These are phyloP conservation scores for Hoplostethus atlanticus DNA, from an alignment of 2,797 vertebrate genomes.

Conservation along the genomic window DNA sequence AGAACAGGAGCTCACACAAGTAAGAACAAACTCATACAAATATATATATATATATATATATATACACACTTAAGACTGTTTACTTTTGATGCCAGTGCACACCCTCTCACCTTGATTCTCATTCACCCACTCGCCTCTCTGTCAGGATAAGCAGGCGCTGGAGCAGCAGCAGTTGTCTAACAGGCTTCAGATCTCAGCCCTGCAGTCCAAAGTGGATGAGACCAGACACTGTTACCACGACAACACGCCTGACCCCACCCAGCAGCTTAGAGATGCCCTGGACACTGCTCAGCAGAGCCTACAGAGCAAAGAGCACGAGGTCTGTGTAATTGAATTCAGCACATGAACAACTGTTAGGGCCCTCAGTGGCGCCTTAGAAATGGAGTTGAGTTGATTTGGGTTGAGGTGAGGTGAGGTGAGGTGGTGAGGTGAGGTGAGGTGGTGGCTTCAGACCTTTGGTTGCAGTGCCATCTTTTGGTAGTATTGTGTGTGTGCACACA, in stretches of 20 bases:
- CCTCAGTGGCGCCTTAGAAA: background rate
- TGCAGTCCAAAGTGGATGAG: slow-evolving; percentile 91
- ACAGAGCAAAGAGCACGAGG: slow-evolving; percentile 86
- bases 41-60: too few species aligned
- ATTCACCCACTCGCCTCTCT: background rate
- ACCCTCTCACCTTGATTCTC: background rate
- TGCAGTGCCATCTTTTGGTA: slow-evolving; percentile 46
- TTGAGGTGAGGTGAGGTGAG: background rate
- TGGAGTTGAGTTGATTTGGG: background rate
- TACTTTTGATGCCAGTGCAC: background rate
- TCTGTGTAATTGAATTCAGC: slow-evolving; percentile 59
- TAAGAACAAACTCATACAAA: slow-evolving; percentile 48
- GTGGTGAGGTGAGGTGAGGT: background rate
- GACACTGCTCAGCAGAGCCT: slow-evolving; percentile 83
- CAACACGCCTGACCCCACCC: slow-evolving; percentile 68
- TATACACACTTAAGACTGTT: background rate
- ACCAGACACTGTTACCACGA: slow-evolving; percentile 83
- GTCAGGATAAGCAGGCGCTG: slow-evolving; percentile 91
- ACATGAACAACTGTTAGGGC: background rate
- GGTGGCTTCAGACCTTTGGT: background rate
- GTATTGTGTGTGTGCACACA: background rate
- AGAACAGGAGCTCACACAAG: slow-evolving; percentile 88
- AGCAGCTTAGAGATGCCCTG: slow-evolving; percentile 80
- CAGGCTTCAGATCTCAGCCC: slow-evolving; percentile 89
- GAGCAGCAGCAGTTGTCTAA: slow-evolving; percentile 90